Evolutionary conservation across 2,113 vertebrate species (phyloP).

Genomic region (Coreoperca whiteheadi): DNA sequence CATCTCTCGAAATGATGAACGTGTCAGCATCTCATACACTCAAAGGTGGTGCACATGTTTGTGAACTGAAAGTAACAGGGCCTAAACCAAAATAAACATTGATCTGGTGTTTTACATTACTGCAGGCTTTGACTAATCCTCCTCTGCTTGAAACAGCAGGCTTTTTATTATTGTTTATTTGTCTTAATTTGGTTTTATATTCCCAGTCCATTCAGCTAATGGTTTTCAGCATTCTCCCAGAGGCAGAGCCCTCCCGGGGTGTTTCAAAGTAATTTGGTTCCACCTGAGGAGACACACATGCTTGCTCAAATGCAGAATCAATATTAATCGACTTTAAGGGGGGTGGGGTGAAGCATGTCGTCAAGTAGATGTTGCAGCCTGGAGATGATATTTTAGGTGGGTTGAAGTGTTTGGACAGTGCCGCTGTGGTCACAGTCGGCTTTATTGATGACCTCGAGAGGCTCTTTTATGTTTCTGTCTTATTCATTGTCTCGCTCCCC

Average conservation of each 20-base stretch:
- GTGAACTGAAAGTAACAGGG: constrained; percentile 4
- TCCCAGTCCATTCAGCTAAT: constrained; percentile 63
- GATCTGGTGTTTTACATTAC: constrained; percentile 56
- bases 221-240: constrained; percentile 56
- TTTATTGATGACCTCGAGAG: constrained; percentile 70
- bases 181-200: constrained; percentile 74
- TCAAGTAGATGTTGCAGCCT: constrained; percentile 65
- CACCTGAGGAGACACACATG: constrained; percentile 80
- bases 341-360: constrained; percentile 49
- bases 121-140: constrained; percentile 44
- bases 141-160: constrained; percentile 35
- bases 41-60: constrained; percentile 15
- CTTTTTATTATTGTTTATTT: constrained; percentile 74
- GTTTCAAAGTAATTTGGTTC: constrained; percentile 79
- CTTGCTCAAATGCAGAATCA: constrained; percentile 79
- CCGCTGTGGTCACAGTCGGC: constrained; percentile 49
- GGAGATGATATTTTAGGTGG: constrained; percentile 76
- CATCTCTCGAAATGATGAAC: too few species aligned
- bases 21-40: too few species aligned
- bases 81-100: constrained; percentile 51
- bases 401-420: constrained; percentile 58
- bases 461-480: constrained; percentile 55
- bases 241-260: constrained; percentile 52
- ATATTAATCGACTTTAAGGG: constrained; percentile 78
- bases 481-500: constrained; percentile 48